A percentile compares a stretch with the other conserved stretches of the same genome.
phyloP scores from a whole-genome alignment of 2,797 vertebrate genomes.

The Tiaroga cobitis region DNA sequence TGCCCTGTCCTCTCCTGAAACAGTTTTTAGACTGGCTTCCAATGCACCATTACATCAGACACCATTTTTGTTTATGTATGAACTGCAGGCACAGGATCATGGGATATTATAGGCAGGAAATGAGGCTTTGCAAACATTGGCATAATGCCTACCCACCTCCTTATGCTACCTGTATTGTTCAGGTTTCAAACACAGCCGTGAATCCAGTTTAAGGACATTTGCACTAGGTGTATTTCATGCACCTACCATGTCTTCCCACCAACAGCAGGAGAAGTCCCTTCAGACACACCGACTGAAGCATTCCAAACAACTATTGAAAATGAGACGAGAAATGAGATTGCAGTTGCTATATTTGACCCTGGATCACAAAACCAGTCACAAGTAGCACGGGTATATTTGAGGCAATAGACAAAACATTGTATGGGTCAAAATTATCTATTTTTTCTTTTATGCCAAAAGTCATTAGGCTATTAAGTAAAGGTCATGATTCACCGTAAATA shows the following conservation, averaged over 20 bases:
- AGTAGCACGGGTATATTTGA: too few species aligned
- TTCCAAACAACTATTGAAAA: constrained; percentile 1
- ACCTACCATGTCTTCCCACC: constrained; percentile 51
- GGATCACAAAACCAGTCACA: too few species aligned
- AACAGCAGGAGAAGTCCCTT: constrained; percentile 49
- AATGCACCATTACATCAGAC: neutral
- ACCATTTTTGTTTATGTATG: neutral
- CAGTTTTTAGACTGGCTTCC: neutral
- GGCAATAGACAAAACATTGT: too few species aligned
- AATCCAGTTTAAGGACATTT: neutral
- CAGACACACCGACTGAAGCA: constrained; percentile 37
- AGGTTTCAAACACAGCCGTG: neutral
- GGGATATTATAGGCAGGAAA: neutral
- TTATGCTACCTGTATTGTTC: neutral
- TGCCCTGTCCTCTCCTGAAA: neutral
- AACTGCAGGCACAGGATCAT: neutral
- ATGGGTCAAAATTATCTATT: too few species aligned
- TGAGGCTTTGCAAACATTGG: neutral
- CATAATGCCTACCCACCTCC: neutral
- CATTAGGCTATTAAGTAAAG: too few species aligned
- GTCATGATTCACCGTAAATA: too few species aligned
- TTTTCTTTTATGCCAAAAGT: too few species aligned
- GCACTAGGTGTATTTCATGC: neutral
- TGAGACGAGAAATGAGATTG: neutral
- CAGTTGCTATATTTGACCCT: neutral